Base-by-base conservation (phyloP, 1,140 invertebrate genomes). In the Heliothis subflexa region DNA sequence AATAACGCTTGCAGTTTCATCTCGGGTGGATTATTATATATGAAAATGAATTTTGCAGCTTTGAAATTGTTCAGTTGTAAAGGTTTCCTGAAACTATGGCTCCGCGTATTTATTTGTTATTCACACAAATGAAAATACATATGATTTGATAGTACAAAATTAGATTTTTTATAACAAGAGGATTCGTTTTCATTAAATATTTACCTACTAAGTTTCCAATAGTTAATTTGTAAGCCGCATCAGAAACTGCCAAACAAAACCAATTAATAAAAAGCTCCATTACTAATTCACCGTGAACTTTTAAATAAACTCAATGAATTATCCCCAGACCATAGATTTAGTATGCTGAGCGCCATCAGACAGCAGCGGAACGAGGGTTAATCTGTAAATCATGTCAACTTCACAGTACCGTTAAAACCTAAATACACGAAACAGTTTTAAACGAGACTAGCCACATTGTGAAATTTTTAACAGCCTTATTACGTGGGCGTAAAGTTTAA, bases 301-400 rank as follows among this genome's bases (percentile, higher is more conserved):
- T 52, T 50, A 52, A 12, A 25, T 68, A 52, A 68, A 68, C 47
- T 25, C 21, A 68, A 52, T 25, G 52, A 68, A 25, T 68, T 52
- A 68, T 50, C 64, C 21, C 47, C 18, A 28, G 45, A 68, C 45
- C 21, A 50, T 68, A 68, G 47, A 68, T 68, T 50, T 18, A 68
- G 47, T 50, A 50, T 18, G 45, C 64, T 21, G 18, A 14, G 49
- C 21, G 45, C 18, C 33, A 21, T 25, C 64, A 47, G 64, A 68
- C 47, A 73, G 16, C 54, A 47, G 7, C 55, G 33, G 13, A 25
- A 75, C 73, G 59, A 75, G 57, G 47, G 57, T 64, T 50, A 62
- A 62, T 62, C 57, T 75, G 59, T 75, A 75, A 64, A 75, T 75
- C 57, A 75, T 64, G 73, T 75, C 73, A 75, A 75, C 33, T 59